A percentile compares a stretch with the other conserved stretches of the same genome.
Conservation (phyloP, 2,113 vertebrate genomes). For the Gallinago paraguaiae region DNA sequence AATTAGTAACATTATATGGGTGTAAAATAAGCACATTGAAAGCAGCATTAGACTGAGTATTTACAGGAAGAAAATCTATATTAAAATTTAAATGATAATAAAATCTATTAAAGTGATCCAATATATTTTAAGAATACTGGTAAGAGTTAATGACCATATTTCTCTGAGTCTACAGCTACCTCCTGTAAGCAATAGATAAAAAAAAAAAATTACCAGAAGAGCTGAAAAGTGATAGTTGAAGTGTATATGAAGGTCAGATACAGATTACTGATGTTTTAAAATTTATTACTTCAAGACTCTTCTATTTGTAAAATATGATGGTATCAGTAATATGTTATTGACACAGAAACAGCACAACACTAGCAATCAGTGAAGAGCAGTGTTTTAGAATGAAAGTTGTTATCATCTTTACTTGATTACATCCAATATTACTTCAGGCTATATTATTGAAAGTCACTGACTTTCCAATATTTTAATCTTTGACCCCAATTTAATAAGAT, state of each 20-base stretch:
- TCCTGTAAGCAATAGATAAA: neutral
- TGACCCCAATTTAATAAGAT: neutral
- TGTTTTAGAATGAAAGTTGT: neutral
- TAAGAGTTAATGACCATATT: neutral
- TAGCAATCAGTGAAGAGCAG: neutral
- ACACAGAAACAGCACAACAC: neutral
- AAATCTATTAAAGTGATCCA: neutral
- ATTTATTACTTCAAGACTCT: neutral
- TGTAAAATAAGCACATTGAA: neutral
- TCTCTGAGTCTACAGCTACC: neutral
- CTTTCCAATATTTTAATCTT: constrained; percentile 11
- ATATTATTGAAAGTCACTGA: neutral
- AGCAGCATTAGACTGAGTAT: neutral
- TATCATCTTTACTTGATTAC: neutral
- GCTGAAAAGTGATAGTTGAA: constrained; percentile 5
- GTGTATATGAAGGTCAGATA: constrained; percentile 26
- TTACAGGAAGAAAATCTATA: neutral
- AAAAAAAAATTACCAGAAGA: neutral
- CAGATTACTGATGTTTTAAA: neutral
- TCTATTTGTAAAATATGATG: neutral
- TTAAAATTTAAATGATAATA: neutral
- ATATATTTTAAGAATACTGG: neutral
- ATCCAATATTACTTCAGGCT: neutral
- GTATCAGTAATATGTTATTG: neutral
- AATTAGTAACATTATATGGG: neutral